These are phyloP conservation scores for Platysteira castanea DNA, from an alignment of 2,113 vertebrate genomes.

Conservation along the genomic window DNA sequence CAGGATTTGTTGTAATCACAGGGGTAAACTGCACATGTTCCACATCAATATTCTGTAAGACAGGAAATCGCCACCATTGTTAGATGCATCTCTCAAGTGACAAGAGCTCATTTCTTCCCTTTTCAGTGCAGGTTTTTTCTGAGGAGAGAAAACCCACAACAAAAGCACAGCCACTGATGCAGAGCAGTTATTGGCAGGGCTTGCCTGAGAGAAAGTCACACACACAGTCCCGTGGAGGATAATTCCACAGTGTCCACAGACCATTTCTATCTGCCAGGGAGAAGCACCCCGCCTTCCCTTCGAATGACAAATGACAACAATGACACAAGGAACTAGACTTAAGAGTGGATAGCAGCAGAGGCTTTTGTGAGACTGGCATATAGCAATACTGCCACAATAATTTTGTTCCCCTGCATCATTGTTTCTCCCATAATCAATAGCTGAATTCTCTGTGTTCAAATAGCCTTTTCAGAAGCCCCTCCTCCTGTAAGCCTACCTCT, in stretches of 20 bases:
- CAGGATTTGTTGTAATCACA: not conserved
- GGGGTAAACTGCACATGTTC: not conserved
- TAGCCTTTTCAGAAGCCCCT: not conserved
- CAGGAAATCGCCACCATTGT: not conserved
- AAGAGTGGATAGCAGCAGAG: not conserved
- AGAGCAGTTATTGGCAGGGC: not conserved
- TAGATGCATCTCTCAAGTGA: not conserved
- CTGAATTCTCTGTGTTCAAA: not conserved
- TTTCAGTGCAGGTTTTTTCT: not conserved
- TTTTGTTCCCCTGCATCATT: rapidly evolving
- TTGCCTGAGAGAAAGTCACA: not conserved
- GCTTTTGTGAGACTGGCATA: not conserved
- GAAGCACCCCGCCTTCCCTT: not conserved
- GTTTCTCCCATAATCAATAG: not conserved
- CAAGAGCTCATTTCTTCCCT: not conserved
- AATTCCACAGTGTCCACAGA: not conserved
- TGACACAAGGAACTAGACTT: not conserved
- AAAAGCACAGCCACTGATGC: not conserved
- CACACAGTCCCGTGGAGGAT: not conserved
- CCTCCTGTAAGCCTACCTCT: not conserved
- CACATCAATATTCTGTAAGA: not conserved
- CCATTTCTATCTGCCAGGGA: not conserved
- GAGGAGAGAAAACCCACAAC: not conserved
- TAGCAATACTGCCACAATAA: not conserved
- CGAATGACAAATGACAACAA: not conserved